Conservation (phyloP, 2,797 vertebrate genomes). For the Ficedula albicollis region DNA sequence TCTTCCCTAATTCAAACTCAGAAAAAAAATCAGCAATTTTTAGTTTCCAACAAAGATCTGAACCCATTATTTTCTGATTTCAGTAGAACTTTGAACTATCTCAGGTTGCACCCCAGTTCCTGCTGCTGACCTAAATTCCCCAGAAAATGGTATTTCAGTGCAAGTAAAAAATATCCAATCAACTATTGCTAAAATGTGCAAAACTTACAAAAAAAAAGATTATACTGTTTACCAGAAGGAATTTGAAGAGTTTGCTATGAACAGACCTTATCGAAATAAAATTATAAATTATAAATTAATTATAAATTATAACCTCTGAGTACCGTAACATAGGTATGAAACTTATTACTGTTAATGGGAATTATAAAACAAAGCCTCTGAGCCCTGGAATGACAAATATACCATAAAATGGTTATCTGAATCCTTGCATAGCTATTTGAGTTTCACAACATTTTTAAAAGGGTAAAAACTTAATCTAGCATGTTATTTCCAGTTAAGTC, state of each 20-base stretch:
- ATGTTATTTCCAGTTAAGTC: slow-evolving; percentile 20
- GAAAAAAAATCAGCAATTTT: neutral
- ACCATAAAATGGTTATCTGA: slow-evolving; percentile 25
- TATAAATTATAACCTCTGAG: neutral
- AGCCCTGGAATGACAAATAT: slow-evolving; percentile 4
- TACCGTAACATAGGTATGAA: neutral
- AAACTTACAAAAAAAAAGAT: neutral
- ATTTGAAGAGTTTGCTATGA: neutral
- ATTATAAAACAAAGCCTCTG: slow-evolving; percentile 35
- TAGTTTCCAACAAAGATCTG: neutral
- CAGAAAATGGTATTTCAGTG: neutral
- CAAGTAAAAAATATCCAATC: neutral
- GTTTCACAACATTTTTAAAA: slow-evolving; percentile 22
- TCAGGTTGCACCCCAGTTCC: neutral
- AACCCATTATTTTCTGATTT: neutral
- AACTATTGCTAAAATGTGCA: neutral
- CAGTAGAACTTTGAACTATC: neutral
- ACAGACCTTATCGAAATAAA: neutral
- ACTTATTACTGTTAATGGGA: slow-evolving; percentile 30
- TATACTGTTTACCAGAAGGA: neutral
- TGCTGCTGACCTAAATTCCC: neutral
- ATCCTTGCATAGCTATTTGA: neutral
- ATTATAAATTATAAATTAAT: neutral
- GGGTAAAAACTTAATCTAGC: slow-evolving; percentile 34
- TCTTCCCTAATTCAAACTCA: neutral